These are phyloP conservation scores for Neelides sp. DNA, from an alignment of 1,140 invertebrate species.

Conservation along the genomic window DNA sequence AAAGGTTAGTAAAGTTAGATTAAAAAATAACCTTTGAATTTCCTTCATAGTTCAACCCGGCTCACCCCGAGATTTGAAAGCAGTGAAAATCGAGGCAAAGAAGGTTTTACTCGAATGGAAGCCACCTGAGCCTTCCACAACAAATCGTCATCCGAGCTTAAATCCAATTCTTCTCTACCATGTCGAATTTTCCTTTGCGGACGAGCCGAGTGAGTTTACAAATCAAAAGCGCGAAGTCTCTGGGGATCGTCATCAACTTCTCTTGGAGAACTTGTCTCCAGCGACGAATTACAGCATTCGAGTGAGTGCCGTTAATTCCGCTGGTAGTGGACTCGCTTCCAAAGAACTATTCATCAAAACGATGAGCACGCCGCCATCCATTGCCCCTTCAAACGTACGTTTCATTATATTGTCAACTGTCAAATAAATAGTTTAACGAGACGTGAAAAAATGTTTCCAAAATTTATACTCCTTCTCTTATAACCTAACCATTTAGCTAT, in stretches of 20 bases:
- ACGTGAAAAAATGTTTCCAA: neutral
- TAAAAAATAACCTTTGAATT: neutral
- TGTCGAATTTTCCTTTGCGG: constrained; percentile 15
- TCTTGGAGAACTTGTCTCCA: constrained; percentile 20
- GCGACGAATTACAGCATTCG: constrained; percentile 18
- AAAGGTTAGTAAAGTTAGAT: neutral
- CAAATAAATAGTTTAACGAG: neutral
- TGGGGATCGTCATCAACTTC: constrained; percentile 8
- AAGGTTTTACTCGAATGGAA: constrained; percentile 19
- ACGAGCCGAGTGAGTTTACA: constrained; percentile 8
- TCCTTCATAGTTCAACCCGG: constrained; percentile 16
- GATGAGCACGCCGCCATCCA: constrained; percentile 17
- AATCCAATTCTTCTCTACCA: constrained; percentile 14
- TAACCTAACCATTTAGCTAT: no score
- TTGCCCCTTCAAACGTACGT: constrained; percentile 16
- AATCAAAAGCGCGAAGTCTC: constrained; percentile 14
- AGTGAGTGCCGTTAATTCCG: constrained; percentile 23
- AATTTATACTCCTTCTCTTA: no score
- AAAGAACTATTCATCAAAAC: constrained; percentile 14
- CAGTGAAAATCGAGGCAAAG: neutral
- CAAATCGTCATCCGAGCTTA: neutral
- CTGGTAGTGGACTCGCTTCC: constrained; percentile 22
- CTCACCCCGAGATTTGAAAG: constrained; percentile 11
- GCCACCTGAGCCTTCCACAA: constrained; percentile 4
- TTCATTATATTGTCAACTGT: no score